Evolutionary conservation across 2,888 invertebrate species (phyloP), one percentile per base, ranked within the genome.

Genomic region (Aromia moschata): DNA sequence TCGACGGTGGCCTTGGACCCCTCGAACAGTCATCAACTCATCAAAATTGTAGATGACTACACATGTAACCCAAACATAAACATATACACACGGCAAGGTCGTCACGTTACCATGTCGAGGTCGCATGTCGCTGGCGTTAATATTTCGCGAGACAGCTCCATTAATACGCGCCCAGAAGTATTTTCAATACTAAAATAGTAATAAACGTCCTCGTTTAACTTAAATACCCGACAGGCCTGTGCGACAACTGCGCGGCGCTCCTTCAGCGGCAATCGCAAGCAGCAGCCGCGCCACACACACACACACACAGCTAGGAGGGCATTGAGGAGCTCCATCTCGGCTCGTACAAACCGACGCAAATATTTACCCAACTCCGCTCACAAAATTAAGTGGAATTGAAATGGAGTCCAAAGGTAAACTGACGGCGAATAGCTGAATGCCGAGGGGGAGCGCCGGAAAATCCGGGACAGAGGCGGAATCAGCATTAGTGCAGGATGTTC

Each of bases 351-450:
- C 78, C 77, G 73, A 69, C 58, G 77, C 79, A 80, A 81, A 81
- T 81, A 80, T 81, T 81, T 80, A 75, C 79, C 70, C 77, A 75
- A 75, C 75, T 79, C 75, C 78, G 79, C 78, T 80, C 80, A 80
- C 80, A 81, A 81, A 81, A 81, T 81, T 81, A 81, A 81, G 81
- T 81, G 81, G 80, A 80, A 80, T 80, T 80, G 81, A 79, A 80
- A 80, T 80, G 80, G 80, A 80, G 78, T 79, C 80, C 79, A 76
- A 79, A 80, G 80, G 80, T 80, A 81, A 80, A 80, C 79, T 75
- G 69, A 69, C 67, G 62, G 70, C 56, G 64, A 59, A 64, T 56
- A 60, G 56, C 63, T 60, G 60, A 60, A 60, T 63, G 52, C 52
- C 55, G 41, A 46, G 55, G 56, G 56, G 45, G 51, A 16, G 14